phyloP scores from a whole-genome alignment of 2,888 invertebrate genomes.

The Drosophila mimetica region DNA sequence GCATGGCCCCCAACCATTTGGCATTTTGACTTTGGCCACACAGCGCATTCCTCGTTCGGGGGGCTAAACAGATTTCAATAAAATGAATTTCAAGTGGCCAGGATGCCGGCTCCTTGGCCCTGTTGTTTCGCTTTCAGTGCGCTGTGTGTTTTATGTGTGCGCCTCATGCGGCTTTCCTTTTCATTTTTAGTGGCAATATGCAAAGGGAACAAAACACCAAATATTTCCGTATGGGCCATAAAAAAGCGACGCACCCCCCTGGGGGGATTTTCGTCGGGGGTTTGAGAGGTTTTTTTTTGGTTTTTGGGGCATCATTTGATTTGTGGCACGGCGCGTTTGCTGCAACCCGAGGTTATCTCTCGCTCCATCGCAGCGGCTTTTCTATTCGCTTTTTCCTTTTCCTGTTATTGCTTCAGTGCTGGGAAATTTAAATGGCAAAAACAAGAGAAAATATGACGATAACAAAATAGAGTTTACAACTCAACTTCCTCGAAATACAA shows the following conservation, averaged over 20 bases:
- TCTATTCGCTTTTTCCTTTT: background rate
- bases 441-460: background rate
- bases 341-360: conserved; percentile 58
- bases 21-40: conserved; percentile 17
- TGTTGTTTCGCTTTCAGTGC: conserved; percentile 4
- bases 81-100: conserved; percentile 74
- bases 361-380: conserved; percentile 4
- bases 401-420: background rate
- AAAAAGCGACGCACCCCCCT: conserved; percentile 25
- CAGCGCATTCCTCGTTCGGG: conserved; percentile 29
- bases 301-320: conserved; percentile 58
- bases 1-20: background rate
- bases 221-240: conserved; percentile 50
- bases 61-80: conserved; percentile 75
- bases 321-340: conserved; percentile 67
- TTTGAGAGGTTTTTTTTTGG: conserved; percentile 56
- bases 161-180: conserved; percentile 69
- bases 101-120: conserved; percentile 4
- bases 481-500: no score
- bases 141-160: conserved; percentile 41
- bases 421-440: background rate
- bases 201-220: conserved; percentile 58
- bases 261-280: conserved; percentile 27
- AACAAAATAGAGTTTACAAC: background rate
- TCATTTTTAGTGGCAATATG: conserved; percentile 76